phyloP scores from a whole-genome alignment of 2,797 vertebrate genomes.

The Gadopsis bispinosus region DNA sequence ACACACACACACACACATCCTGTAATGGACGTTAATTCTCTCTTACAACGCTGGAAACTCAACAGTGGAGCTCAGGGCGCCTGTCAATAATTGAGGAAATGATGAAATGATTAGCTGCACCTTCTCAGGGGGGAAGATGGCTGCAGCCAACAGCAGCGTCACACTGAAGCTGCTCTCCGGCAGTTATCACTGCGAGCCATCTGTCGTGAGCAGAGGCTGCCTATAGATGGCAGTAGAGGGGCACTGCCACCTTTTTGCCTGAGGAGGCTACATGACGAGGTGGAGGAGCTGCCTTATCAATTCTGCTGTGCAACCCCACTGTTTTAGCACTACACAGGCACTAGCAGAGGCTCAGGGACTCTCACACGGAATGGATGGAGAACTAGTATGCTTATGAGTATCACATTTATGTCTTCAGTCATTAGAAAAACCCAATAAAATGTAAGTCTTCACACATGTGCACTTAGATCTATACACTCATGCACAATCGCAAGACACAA shows the following conservation, averaged over 20 bases:
- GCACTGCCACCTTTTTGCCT: slow-evolving; percentile 24
- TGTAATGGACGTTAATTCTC: slow-evolving; percentile 66
- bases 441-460: too few relatives aligned
- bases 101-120: slow-evolving; percentile 69
- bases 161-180: slow-evolving; percentile 23
- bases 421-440: neutral
- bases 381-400: neutral
- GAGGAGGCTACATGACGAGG: slow-evolving; percentile 13
- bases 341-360: neutral
- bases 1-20: slow-evolving; percentile 17
- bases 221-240: slow-evolving; percentile 79
- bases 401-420: neutral
- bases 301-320: slow-evolving; percentile 9
- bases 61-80: slow-evolving; percentile 52
- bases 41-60: slow-evolving; percentile 46
- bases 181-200: slow-evolving; percentile 27
- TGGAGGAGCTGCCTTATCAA: slow-evolving; percentile 22
- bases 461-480: neutral
- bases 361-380: neutral
- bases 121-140: slow-evolving; percentile 23
- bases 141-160: slow-evolving; percentile 32
- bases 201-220: neutral
- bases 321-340: neutral
- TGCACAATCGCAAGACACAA: neutral
- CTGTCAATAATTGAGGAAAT: slow-evolving; percentile 70